Percentiles rank a stretch among this genome's conserved stretches.
phyloP scores from a whole-genome alignment of 2,113 vertebrate species.

The Nettapus auritus region DNA sequence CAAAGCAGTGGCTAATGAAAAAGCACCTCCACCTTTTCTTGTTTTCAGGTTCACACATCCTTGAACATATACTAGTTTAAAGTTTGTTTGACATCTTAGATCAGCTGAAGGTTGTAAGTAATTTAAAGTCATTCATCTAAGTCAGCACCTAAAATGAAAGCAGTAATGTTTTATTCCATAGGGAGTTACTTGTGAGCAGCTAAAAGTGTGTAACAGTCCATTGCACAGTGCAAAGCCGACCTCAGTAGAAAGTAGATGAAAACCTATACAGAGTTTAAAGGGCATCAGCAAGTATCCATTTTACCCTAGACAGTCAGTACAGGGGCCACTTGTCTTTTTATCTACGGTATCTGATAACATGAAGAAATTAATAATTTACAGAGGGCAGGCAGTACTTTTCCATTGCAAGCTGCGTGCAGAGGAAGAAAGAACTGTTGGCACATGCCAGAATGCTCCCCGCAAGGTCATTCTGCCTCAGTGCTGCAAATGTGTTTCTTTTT shows the following conservation, averaged over 20 bases:
- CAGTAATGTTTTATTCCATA: conserved; percentile 66
- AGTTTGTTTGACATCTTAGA: conserved; percentile 76
- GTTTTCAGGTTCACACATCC: conserved; percentile 67
- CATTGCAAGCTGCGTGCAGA: conserved; percentile 62
- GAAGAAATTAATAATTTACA: conserved; percentile 80
- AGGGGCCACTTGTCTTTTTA: conserved; percentile 71
- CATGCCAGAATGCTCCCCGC: conserved; percentile 17
- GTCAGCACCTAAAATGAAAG: conserved; percentile 76
- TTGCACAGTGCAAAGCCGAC: conserved; percentile 35
- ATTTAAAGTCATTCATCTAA: conserved; percentile 75
- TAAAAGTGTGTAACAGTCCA: conserved; percentile 57
- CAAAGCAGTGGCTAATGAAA: background rate
- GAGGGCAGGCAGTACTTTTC: conserved; percentile 72
- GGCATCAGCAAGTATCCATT: conserved; percentile 66
- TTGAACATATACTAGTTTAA: conserved; percentile 69
- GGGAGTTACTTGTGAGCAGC: conserved; percentile 58
- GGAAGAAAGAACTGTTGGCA: conserved; percentile 57
- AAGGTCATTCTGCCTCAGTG: conserved; percentile 61
- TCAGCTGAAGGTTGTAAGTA: conserved; percentile 76
- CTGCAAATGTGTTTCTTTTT: conserved; percentile 44
- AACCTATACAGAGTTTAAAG: conserved; percentile 65
- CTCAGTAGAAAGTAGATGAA: conserved; percentile 62
- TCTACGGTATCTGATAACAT: conserved; percentile 74
- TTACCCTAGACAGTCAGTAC: conserved; percentile 57
- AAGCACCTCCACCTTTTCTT: conserved; percentile 20